A percentile compares a stretch with the other conserved stretches of the same genome.
phyloP scores from a whole-genome alignment of 2,113 vertebrate species.

The Maccullochella peelii region DNA sequence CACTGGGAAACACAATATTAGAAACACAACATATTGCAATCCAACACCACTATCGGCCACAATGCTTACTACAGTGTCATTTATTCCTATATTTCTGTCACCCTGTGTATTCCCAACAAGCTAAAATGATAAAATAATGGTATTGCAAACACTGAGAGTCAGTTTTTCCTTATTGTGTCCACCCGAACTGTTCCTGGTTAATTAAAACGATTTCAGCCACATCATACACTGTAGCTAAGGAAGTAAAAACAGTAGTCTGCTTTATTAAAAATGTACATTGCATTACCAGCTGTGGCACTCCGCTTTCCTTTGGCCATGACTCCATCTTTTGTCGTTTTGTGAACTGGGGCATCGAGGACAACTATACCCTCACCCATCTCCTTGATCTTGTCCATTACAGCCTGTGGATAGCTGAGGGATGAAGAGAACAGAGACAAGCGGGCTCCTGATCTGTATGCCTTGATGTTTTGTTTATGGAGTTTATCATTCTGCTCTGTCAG shows the following conservation, averaged over 20 bases:
- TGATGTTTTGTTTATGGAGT: not conserved
- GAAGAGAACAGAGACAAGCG: not conserved
- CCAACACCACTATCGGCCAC: not conserved
- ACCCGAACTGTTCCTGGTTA: not conserved
- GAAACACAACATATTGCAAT: not conserved
- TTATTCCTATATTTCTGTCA: not conserved
- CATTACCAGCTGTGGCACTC: conserved; percentile 86
- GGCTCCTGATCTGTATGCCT: not conserved
- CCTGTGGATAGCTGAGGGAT: conserved; percentile 87
- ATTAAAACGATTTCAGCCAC: not conserved
- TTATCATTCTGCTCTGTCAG: not conserved
- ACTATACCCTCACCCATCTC: conserved; percentile 94
- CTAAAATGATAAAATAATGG: not conserved
- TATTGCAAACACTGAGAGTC: not conserved
- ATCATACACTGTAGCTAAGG: too few species aligned
- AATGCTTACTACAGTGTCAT: not conserved
- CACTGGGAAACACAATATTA: not conserved
- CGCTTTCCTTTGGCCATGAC: conserved; percentile 92
- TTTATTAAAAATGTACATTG: not conserved
- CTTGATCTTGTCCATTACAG: conserved; percentile 93
- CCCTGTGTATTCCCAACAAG: not conserved
- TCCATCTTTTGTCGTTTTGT: conserved; percentile 88
- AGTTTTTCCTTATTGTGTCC: not conserved
- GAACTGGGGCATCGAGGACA: conserved; percentile 86
- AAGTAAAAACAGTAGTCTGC: not conserved